These are phyloP conservation scores for Pithecia hirsuta DNA, from an alignment of 2,797 vertebrate species.

Conservation along the genomic window DNA sequence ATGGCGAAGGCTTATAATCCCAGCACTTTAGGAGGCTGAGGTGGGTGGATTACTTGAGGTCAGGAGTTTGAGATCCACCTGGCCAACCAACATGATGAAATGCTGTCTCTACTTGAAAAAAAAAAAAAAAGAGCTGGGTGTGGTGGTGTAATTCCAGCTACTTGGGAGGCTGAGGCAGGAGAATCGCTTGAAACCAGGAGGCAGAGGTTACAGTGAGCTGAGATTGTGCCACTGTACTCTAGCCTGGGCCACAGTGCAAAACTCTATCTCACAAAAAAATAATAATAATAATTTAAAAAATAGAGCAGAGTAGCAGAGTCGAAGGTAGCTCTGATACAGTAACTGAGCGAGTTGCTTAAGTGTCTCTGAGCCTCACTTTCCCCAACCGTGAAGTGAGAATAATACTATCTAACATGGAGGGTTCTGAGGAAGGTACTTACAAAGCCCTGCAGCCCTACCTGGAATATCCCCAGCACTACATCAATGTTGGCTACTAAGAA, in stretches of 20 bases:
- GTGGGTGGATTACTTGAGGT: not conserved
- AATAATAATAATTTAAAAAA: too few species aligned
- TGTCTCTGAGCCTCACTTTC: not conserved
- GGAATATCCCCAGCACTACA: not conserved
- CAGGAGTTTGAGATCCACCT: not conserved
- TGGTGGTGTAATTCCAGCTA: not conserved
- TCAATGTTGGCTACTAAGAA: not conserved
- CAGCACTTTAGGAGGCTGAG: not conserved
- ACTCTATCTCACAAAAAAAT: not conserved
- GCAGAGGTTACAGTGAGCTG: not conserved
- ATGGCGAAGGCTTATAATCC: not conserved
- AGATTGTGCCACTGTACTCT: not conserved
- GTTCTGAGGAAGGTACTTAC: not conserved
- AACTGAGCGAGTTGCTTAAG: not conserved
- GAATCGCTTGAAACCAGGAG: not conserved
- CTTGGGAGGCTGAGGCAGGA: not conserved
- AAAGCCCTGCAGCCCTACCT: not conserved
- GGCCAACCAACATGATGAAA: not conserved
- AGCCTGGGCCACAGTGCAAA: not conserved
- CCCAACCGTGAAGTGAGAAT: not conserved
- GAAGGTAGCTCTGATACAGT: not conserved
- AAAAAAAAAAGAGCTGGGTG: not conserved
- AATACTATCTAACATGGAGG: not conserved
- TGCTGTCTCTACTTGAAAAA: not conserved
- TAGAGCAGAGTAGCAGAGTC: not conserved